A percentile compares a stretch with the other conserved stretches of the same genome.
Evolutionary conservation across 2,113 vertebrate species (phyloP).

Genomic region (Pterocles burchelli): DNA sequence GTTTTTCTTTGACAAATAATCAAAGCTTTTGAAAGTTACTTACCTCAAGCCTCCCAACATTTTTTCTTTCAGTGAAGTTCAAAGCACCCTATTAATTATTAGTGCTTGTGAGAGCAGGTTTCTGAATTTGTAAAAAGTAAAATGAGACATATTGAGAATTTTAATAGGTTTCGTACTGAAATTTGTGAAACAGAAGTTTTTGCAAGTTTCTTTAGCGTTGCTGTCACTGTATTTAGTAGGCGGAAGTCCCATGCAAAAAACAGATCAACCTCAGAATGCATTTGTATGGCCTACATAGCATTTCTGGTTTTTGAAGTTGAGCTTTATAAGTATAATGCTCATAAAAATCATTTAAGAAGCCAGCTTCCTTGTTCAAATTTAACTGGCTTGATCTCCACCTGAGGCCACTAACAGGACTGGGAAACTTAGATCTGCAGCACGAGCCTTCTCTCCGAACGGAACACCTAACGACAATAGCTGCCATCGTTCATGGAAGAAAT

Average conservation of each 20-base stretch:
- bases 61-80: slow-evolving; percentile 50
- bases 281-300: not conserved
- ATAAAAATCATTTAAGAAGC: slow-evolving; percentile 16
- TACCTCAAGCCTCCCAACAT: slow-evolving; percentile 32
- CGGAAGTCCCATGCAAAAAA: not conserved
- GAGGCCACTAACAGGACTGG: not conserved
- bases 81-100: slow-evolving; percentile 66
- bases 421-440: not conserved
- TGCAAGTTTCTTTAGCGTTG: not conserved
- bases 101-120: slow-evolving; percentile 41
- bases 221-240: not conserved
- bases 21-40: slow-evolving; percentile 63
- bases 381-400: not conserved
- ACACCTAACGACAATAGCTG: not conserved
- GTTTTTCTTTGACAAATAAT: slow-evolving; percentile 55
- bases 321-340: not conserved
- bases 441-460: not conserved
- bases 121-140: slow-evolving; percentile 60
- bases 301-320: not conserved
- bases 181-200: slow-evolving; percentile 44
- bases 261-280: not conserved
- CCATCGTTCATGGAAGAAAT: not conserved
- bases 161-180: slow-evolving; percentile 39
- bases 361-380: not conserved
- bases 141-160: slow-evolving; percentile 47